Percentiles rank a stretch among this genome's conserved stretches.
Evolutionary conservation across 2,888 invertebrate species (phyloP).

Genomic region (Drosophila rellima): DNA sequence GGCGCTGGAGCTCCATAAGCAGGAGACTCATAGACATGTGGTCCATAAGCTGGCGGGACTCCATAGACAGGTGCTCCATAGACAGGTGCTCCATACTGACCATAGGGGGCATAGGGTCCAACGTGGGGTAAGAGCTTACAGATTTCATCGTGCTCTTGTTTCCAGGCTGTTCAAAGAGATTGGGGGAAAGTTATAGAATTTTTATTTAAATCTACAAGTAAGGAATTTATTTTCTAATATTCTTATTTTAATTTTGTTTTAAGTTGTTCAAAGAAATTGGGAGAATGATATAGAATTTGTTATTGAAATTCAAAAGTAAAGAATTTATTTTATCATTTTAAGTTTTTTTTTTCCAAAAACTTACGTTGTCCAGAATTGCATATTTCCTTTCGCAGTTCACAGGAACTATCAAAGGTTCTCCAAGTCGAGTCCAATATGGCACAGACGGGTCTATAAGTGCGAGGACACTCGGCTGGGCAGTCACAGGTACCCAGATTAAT

Average conservation of each 20-base stretch:
- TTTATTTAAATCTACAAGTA: no score
- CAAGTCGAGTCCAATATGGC: background rate
- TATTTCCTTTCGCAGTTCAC: conserved; percentile 29
- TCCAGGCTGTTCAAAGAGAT: conserved; percentile 32
- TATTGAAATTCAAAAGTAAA: no score
- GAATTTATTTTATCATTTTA: no score
- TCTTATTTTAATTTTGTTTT: no score
- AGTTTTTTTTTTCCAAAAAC: background rate
- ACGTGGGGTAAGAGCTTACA: conserved; percentile 6
- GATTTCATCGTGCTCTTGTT: background rate
- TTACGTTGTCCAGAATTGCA: conserved; percentile 39
- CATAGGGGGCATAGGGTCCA: background rate
- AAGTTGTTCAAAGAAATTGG: no score
- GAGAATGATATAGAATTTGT: no score
- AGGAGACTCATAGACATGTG: conserved; percentile 6
- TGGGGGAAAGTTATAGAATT: background rate
- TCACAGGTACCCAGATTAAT: conserved; percentile 40
- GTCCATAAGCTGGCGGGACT: conserved; percentile 15
- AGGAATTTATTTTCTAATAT: no score
- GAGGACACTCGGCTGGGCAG: conserved; percentile 33
- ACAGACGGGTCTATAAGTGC: conserved; percentile 32
- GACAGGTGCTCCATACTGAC: background rate
- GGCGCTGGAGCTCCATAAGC: background rate
- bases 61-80: conserved; percentile 6
- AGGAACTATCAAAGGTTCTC: conserved; percentile 30